A percentile compares a stretch with the other conserved stretches of the same genome.
These are phyloP conservation scores for Daboia siamensis DNA, from an alignment of 2,113 vertebrate species.

Conservation along the genomic window DNA sequence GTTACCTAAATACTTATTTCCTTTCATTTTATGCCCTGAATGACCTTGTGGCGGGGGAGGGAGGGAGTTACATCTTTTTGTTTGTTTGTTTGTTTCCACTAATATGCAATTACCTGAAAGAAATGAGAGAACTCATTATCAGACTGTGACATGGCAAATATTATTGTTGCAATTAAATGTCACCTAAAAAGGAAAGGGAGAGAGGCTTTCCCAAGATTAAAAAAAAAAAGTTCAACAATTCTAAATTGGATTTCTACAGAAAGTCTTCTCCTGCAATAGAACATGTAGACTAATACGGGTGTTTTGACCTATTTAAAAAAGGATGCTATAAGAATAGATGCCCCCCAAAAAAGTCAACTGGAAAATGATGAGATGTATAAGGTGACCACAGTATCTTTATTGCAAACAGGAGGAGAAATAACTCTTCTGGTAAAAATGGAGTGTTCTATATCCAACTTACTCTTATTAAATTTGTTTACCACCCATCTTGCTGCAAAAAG, in stretches of 20 bases:
- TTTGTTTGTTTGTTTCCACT: conserved; percentile 58
- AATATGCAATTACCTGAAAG: conserved; percentile 59
- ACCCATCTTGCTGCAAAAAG: not conserved
- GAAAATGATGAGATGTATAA: not conserved
- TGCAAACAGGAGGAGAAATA: not conserved
- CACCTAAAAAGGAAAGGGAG: not conserved
- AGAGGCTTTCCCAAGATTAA: conserved; percentile 9
- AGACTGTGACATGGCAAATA: conserved; percentile 64
- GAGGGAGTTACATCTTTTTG: conserved; percentile 63
- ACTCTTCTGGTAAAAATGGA: not conserved
- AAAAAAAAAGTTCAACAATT: not conserved
- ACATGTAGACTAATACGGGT: not conserved
- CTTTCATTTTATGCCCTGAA: conserved; percentile 71
- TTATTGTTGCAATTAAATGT: conserved; percentile 44
- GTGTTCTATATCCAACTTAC: not conserved
- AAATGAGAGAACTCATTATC: conserved; percentile 58
- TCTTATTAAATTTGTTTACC: not conserved
- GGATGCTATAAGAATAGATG: not conserved
- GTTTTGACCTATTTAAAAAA: not conserved
- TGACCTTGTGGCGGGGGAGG: conserved; percentile 61
- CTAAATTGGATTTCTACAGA: not conserved
- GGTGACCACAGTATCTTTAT: no score
- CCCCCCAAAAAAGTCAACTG: not conserved
- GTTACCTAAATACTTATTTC: conserved; percentile 79
- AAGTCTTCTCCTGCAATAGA: fast-evolving